These are phyloP conservation scores for Nebria ingens DNA, from an alignment of 1,140 invertebrate genomes.

Conservation along the genomic window DNA sequence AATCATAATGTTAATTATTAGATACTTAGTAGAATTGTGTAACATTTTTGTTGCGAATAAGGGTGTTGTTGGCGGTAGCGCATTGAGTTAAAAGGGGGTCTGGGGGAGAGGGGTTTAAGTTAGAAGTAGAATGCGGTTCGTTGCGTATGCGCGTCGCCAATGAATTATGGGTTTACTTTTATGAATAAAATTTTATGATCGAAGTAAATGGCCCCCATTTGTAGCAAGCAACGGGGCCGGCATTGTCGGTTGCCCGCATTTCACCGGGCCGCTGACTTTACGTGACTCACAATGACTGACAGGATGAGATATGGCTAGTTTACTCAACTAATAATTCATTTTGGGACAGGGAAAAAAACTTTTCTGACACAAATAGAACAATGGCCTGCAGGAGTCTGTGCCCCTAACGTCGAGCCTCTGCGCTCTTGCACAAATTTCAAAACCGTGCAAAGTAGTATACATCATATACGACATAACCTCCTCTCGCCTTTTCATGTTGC, in stretches of 20 bases:
- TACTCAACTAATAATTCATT: constrained; percentile 36
- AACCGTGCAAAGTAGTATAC: too few relatives aligned
- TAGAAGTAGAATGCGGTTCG: too few relatives aligned
- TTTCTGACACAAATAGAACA: constrained; percentile 32
- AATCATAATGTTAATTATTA: too few relatives aligned
- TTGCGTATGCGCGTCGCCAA: too few relatives aligned
- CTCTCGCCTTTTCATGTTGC: too few relatives aligned
- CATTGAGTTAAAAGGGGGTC: not conserved
- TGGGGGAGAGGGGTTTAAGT: not conserved
- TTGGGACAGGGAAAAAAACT: constrained; percentile 26
- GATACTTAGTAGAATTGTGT: too few relatives aligned
- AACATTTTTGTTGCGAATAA: too few relatives aligned
- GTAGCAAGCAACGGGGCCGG: not conserved
- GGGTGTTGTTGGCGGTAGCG: not conserved
- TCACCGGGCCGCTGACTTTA: constrained; percentile 15
- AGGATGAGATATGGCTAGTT: constrained; percentile 34
- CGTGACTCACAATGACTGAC: constrained; percentile 34
- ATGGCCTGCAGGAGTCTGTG: constrained; percentile 18
- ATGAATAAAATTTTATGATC: constrained; percentile 8
- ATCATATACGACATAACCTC: too few relatives aligned
- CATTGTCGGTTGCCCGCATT: not conserved
- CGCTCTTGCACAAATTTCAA: not conserved
- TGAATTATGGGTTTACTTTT: constrained; percentile 8
- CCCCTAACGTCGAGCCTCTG: not conserved
- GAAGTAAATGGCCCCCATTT: constrained; percentile 2